Base-by-base conservation (phyloP, 23 tunicate genomes). In the Corella eumyota region DNA sequence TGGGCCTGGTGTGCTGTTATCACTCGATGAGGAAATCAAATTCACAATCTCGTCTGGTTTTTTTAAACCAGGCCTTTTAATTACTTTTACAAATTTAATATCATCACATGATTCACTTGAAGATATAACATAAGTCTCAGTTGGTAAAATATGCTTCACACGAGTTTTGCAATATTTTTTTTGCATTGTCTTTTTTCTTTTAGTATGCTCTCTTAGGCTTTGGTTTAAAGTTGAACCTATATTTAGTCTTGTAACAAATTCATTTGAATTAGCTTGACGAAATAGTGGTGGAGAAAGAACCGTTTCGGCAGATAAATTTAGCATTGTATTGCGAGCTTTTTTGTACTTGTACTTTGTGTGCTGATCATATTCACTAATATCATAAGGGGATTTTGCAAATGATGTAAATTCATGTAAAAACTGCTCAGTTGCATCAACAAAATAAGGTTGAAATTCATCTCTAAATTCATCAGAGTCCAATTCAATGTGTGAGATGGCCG, bases 1-100 rank as follows among this genome's bases (percentile, higher is more conserved):
- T 5, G 94, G 94, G 3, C 94, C 94, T 33, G 94, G 90, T 13
- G 11, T 27, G 24, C 50, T 80, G 4, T 56, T 56, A 21, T 82
- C 92, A 20, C 37, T 35, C 5, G 77, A n/a, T n/a, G n/a, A n/a
- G n/a, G n/a, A 84, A 45, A 64, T 58, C 4, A 84, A 57, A 32
- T 69, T 36, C 23, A 84, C 69, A 56, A 68, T 65, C 25, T 77
- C 83, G 34, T 84, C 94, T 5, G 94, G 94, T 2, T 83, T 75
- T 0, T 83, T 68, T 31, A 75, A 61, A 63, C 70, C 76, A 3
- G 94, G 82, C n/a, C 83, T 83, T 69, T 75, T 84, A 27, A 62
- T 56, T 30, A 38, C 75, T 17, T 78, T 84, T 60, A 37, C 4
- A 27, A 45, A 0, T 33, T 53, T 11, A 30, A 67, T 20, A 25